Conservation (phyloP, 1,140 invertebrate genomes). For the Calosoma granatense region DNA sequence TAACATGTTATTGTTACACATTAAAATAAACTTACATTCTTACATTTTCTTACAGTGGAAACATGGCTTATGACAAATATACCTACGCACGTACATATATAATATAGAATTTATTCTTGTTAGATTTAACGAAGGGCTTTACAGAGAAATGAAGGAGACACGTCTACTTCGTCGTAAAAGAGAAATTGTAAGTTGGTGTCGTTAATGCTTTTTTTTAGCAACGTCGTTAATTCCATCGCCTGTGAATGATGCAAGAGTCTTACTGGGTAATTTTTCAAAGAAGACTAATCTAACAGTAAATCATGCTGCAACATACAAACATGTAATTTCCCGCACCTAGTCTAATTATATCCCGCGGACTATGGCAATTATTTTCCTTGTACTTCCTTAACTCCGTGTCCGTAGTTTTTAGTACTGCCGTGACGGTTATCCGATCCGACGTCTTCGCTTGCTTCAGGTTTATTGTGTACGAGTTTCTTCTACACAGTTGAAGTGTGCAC, state of each 20-base stretch:
- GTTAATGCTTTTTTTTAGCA: background rate
- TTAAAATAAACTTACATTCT: too few relatives aligned
- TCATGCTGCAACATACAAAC: background rate
- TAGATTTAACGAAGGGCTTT: too few relatives aligned
- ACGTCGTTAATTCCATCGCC: background rate
- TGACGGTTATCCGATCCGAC: background rate
- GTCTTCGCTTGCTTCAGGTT: background rate
- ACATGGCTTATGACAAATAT: too few relatives aligned
- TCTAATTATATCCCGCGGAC: background rate
- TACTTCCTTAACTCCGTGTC: background rate
- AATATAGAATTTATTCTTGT: background rate
- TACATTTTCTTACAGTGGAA: too few relatives aligned
- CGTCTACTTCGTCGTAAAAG: background rate
- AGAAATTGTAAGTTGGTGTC: background rate
- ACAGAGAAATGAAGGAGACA: too few relatives aligned
- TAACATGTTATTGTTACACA: too few relatives aligned
- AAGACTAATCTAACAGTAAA: background rate
- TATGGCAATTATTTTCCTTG: background rate
- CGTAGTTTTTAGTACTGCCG: background rate
- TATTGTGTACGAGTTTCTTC: background rate
- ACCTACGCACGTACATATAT: background rate
- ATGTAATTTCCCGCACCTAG: constrained; percentile 5
- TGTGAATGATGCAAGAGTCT: background rate
- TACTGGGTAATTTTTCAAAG: background rate
- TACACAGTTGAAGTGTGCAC: too few relatives aligned